phyloP scores from a whole-genome alignment of 1,140 invertebrate genomes.

The Cherax quadricarinatus region DNA sequence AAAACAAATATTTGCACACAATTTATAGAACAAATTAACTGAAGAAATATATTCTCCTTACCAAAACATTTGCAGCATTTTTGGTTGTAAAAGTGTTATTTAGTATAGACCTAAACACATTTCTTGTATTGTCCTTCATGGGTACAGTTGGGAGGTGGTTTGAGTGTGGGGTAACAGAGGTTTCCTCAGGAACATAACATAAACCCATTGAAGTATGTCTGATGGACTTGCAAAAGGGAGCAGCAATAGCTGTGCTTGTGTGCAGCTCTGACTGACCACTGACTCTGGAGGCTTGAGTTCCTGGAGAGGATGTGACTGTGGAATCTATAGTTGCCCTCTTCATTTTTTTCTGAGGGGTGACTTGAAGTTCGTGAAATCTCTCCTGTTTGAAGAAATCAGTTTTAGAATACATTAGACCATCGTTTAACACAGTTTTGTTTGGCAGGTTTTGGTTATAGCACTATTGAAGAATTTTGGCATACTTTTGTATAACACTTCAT shows the following conservation, averaged over 20 bases:
- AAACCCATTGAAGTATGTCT: not conserved
- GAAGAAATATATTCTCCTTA: not conserved
- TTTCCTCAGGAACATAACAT: slow-evolving; percentile 14
- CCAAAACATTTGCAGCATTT: slow-evolving; percentile 16
- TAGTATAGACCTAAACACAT: not conserved
- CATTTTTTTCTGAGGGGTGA: not conserved
- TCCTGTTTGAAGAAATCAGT: not conserved
- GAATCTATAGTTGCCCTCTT: not conserved
- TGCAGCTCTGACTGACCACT: not conserved
- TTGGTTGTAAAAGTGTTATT: not conserved
- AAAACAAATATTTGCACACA: no score
- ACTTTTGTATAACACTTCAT: no score
- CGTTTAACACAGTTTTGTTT: no score
- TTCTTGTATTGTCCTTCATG: slow-evolving; percentile 1
- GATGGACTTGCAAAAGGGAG: not conserved
- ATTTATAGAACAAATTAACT: no score
- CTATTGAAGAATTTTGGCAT: no score
- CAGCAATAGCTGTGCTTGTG: not conserved
- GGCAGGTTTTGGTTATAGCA: no score
- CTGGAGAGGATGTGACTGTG: no score
- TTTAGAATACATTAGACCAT: not conserved
- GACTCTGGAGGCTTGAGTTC: not conserved
- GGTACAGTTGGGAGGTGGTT: not conserved
- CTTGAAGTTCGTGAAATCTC: not conserved
- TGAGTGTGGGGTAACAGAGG: no score